These are phyloP conservation scores for Pitangus sulphuratus DNA, from an alignment of 2,797 vertebrate species.

Conservation along the genomic window DNA sequence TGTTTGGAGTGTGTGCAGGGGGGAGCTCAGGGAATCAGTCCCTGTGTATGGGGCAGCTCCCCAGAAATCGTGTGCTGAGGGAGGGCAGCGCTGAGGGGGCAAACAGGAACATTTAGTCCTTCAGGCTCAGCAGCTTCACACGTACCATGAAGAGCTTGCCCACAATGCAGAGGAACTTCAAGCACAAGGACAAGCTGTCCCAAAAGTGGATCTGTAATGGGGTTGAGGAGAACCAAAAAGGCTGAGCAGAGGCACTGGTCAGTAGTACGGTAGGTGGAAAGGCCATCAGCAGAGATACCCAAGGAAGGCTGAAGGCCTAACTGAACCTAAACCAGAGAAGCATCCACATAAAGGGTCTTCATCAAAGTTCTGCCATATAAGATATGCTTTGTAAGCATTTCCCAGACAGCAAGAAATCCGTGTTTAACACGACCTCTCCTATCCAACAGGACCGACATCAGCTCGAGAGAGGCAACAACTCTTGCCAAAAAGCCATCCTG, in stretches of 20 bases:
- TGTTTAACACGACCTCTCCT: neutral
- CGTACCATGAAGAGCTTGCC: neutral
- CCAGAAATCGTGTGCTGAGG: fast-evolving
- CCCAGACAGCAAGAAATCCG: neutral
- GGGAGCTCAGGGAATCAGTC: neutral
- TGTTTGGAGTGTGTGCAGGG: fast-evolving
- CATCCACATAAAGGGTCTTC: neutral
- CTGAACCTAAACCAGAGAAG: neutral
- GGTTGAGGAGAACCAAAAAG: neutral
- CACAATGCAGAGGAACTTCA: neutral
- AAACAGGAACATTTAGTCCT: fast-evolving
- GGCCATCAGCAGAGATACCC: neutral
- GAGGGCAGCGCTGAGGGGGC: neutral
- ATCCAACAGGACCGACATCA: neutral
- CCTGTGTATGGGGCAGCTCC: fast-evolving
- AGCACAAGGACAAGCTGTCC: neutral
- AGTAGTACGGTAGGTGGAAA: neutral
- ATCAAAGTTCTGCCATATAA: neutral
- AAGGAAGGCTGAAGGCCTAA: neutral
- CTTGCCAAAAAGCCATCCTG: neutral
- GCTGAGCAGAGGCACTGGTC: neutral
- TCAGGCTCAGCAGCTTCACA: neutral
- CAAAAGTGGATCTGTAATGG: neutral
- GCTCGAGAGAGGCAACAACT: neutral
- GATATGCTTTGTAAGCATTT: neutral